A percentile compares a stretch with the other conserved stretches of the same genome.
Conservation (phyloP, 2,888 invertebrate genomes). For the Polylopha cassiicola region DNA sequence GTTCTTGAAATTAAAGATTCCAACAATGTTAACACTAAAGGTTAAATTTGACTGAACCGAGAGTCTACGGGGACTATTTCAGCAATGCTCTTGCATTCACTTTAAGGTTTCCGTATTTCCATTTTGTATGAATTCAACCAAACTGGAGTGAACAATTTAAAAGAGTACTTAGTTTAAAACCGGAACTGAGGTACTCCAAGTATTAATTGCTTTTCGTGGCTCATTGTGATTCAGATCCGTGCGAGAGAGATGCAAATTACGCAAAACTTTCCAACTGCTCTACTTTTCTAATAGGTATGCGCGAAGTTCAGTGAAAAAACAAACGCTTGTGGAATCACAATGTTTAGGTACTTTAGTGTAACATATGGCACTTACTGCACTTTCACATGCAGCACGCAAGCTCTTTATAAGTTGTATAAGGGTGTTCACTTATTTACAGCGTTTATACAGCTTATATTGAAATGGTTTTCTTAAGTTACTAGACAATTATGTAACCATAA, state of each 20-base stretch:
- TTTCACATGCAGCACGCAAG: too few species aligned
- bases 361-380: constrained; percentile 26
- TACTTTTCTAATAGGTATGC: constrained; percentile 69
- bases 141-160: constrained; percentile 61
- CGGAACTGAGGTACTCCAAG: constrained; percentile 69
- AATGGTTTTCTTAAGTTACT: too few species aligned
- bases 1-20: too few species aligned
- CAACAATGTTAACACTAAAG: too few species aligned
- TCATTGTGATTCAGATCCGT: constrained; percentile 72
- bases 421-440: too few species aligned
- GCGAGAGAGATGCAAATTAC: constrained; percentile 71
- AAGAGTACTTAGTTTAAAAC: constrained; percentile 72
- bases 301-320: constrained; percentile 62
- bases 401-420: too few species aligned
- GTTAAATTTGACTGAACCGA: too few species aligned
- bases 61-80: too few species aligned
- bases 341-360: constrained; percentile 32
- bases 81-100: constrained; percentile 19
- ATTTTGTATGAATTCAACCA: constrained; percentile 18
- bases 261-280: constrained; percentile 65
- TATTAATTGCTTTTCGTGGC: constrained; percentile 75
- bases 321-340: constrained; percentile 48
- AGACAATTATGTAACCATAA: too few species aligned
- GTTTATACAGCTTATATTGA: too few species aligned
- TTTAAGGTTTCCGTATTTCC: constrained; percentile 19